A percentile compares a stretch with the other conserved stretches of the same genome.
Evolutionary conservation across 1,140 invertebrate species (phyloP).

Genomic region (Aporrectodea caliginosa): DNA sequence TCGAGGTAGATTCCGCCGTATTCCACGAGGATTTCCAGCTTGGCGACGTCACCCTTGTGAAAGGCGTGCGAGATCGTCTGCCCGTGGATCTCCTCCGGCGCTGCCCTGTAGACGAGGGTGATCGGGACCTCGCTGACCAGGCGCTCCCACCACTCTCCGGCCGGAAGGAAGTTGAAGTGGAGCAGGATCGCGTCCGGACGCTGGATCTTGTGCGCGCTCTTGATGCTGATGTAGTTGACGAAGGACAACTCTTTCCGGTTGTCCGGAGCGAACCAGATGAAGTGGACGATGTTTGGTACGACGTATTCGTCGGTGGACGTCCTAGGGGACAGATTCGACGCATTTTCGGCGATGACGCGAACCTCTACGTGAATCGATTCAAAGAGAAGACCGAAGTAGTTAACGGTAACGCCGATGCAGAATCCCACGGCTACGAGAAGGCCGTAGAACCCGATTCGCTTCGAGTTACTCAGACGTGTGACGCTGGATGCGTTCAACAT

Average conservation of each 20-base stretch:
- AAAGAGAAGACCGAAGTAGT: constrained; percentile 17
- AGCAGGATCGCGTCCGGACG: constrained; percentile 20
- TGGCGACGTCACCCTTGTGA: constrained; percentile 14
- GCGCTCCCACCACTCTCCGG: constrained; percentile 20
- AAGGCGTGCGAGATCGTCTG: not conserved
- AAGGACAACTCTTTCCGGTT: constrained; percentile 15
- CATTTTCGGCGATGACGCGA: not conserved
- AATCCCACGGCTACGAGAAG: too few relatives aligned
- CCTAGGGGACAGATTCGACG: not conserved
- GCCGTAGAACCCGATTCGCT: too few relatives aligned
- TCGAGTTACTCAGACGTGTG: too few relatives aligned
- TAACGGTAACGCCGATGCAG: constrained; percentile 12
- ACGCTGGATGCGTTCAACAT: too few relatives aligned
- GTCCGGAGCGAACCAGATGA: too few relatives aligned
- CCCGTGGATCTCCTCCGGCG: constrained; percentile 15
- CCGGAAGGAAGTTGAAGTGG: constrained; percentile 15
- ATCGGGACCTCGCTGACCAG: constrained; percentile 8
- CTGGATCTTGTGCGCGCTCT: constrained; percentile 10
- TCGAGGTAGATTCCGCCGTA: constrained; percentile 32
- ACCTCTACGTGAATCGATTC: constrained; percentile 15
- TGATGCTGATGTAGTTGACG: constrained; percentile 25
- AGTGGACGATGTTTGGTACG: constrained; percentile 27
- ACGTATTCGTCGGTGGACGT: too few relatives aligned
- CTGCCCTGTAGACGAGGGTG: constrained; percentile 11
- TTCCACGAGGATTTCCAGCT: constrained; percentile 27